Evolutionary conservation across 2,113 vertebrate species (phyloP).

Genomic region (Sterrhoptilus dennistouni): DNA sequence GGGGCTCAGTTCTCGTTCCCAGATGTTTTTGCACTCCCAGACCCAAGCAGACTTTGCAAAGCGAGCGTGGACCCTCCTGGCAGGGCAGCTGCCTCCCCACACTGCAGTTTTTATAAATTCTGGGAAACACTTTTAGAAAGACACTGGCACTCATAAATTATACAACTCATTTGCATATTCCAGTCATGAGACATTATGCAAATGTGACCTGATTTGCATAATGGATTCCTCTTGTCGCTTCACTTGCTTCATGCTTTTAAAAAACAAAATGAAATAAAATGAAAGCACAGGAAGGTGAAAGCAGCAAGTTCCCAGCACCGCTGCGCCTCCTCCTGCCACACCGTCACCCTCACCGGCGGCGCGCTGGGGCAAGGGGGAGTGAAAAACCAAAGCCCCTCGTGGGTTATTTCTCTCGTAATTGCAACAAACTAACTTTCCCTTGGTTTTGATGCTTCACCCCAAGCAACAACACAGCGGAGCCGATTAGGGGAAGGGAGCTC

Average conservation of each 20-base stretch:
- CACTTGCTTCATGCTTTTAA: conserved; percentile 85
- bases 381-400: conserved; percentile 17
- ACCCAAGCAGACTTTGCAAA: conserved; percentile 36
- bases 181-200: conserved; percentile 96
- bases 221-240: conserved; percentile 94
- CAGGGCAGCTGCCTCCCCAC: conserved; percentile 61
- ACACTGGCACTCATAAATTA: conserved; percentile 95
- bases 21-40: conserved; percentile 9
- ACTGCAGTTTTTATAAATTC: conserved; percentile 87
- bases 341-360: conserved; percentile 1
- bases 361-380: neutral
- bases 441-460: neutral
- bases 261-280: conserved; percentile 80
- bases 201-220: conserved; percentile 91
- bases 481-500: neutral
- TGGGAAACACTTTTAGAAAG: conserved; percentile 90
- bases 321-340: conserved; percentile 18
- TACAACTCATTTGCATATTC: conserved; percentile 93
- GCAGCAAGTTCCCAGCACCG: conserved; percentile 42
- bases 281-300: conserved; percentile 73
- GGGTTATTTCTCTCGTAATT: conserved; percentile 18
- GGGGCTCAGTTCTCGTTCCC: neutral
- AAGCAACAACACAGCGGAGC: neutral
- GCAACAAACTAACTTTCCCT: conserved; percentile 30
- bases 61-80: conserved; percentile 46